Base-by-base conservation (phyloP, 2,888 invertebrate species). In the Campoplex nolae region DNA sequence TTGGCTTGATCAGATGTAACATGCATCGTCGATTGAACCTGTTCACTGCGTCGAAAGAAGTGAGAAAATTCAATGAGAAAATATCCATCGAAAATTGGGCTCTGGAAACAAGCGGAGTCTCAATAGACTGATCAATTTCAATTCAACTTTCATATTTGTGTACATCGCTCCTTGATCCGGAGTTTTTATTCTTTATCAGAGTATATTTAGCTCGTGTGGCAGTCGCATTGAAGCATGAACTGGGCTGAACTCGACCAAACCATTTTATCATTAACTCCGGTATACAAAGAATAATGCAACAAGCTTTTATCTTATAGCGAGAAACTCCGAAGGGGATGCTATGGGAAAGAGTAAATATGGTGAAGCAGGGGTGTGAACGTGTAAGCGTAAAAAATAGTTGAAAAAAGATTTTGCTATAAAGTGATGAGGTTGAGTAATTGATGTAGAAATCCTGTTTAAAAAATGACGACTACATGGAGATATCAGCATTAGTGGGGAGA, bases 401-500 rank as follows among this genome's bases (percentile, higher is more conserved):
- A 13, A 13, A 13, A 28, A 11, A 58, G 23, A 58, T 58, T 58
- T 28, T 23, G 23, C 28, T 16, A 0, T 28, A 28, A 28, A 58
- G 13, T 11, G 28, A 42, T 23, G 23, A 2, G 38, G 38, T n/a
- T 8, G 3, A n/a, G 42, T n/a, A 9, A 42, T 23, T n/a, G 38
- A 68, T 42, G 23, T 2, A 68, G 18, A 4, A n/a, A 38, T 68
- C 9, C 11, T 7, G 42, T 23, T 23, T 38, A n/a, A 42, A 68
- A 23, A 68, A 42, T 23, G 18, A 62, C 1, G 28, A 32, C n/a
- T 32, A 74, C 6, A n/a, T 2, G 42, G n/a, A 48, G 18, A 18
- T 51, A 78, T 78, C 42, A 48, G 23, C 23, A 78, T 67, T 23
- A 58, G 56, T 6, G 11, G n/a, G 11, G 18, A 28, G 58, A 56